A percentile compares a stretch with the other conserved stretches of the same genome.
phyloP scores from a whole-genome alignment of 2,113 vertebrate genomes.

The Ptilorrhoa leucosticta region DNA sequence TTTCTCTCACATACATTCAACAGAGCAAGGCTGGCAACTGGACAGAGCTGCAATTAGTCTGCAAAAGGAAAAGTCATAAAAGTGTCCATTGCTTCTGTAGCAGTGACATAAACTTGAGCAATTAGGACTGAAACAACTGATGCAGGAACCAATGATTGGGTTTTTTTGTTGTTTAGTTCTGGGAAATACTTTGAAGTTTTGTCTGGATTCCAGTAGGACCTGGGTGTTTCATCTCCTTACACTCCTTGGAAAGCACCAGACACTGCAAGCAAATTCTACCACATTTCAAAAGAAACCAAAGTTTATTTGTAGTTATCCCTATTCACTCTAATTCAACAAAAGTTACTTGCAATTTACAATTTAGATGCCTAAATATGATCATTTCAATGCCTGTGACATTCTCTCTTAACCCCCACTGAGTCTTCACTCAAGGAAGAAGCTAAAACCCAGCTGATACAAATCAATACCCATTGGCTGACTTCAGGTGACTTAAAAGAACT shows the following conservation, averaged over 20 bases:
- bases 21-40: not conserved
- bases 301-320: not conserved
- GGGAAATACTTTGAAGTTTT: not conserved
- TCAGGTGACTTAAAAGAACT: not conserved
- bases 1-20: not conserved
- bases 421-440: not conserved
- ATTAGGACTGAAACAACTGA: not conserved
- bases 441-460: not conserved
- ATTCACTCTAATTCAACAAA: not conserved
- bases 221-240: not conserved
- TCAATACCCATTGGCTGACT: not conserved
- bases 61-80: not conserved
- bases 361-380: not conserved
- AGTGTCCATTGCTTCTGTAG: not conserved
- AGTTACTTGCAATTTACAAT: not conserved
- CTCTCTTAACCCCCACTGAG: not conserved
- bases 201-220: not conserved
- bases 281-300: not conserved
- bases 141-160: not conserved
- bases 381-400: not conserved
- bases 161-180: too few species aligned
- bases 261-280: not conserved
- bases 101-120: not conserved
- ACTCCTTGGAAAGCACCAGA: not conserved
- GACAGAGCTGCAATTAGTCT: not conserved